Evolutionary conservation across 2,113 vertebrate species (phyloP).

Genomic region (Thamnophis sirtalis): DNA sequence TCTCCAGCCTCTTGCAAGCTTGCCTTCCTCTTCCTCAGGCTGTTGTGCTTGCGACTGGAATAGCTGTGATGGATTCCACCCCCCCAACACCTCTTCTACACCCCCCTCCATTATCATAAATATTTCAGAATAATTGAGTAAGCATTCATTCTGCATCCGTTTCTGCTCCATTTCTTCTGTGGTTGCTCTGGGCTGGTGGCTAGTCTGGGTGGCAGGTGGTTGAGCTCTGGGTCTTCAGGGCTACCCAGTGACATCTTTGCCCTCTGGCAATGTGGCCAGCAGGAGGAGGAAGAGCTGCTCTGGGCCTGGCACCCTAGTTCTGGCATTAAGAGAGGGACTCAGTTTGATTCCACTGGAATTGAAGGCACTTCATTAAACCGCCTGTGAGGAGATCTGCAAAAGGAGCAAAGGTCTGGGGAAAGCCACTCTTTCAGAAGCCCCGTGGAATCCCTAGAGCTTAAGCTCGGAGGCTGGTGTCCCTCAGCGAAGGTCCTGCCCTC

Average conservation of each 20-base stretch:
- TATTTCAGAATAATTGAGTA: slow-evolving; percentile 64
- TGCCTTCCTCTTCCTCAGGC: slow-evolving; percentile 49
- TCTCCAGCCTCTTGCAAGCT: slow-evolving; percentile 56
- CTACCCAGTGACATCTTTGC: neutral
- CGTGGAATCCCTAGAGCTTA: too few species aligned
- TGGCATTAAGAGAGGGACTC: neutral
- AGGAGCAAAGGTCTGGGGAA: neutral
- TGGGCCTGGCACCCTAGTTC: neutral
- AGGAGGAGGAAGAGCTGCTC: neutral
- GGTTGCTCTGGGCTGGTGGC: slow-evolving; percentile 14
- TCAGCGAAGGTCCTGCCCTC: too few species aligned
- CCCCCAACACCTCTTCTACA: slow-evolving; percentile 21
- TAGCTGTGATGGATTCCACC: slow-evolving; percentile 50
- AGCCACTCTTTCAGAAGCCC: too few species aligned
- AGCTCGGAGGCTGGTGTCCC: neutral
- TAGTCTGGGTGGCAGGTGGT: slow-evolving; percentile 57
- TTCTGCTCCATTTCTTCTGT: neutral
- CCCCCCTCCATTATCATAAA: slow-evolving; percentile 49
- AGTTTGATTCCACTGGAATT: neutral
- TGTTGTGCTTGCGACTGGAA: slow-evolving; percentile 44
- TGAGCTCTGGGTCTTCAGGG: neutral
- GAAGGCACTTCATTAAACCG: neutral
- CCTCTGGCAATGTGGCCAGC: neutral
- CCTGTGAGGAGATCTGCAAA: neutral
- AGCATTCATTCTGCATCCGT: slow-evolving; percentile 53